Base-by-base conservation (phyloP, 2,888 invertebrate genomes). In the Aphidius colemani region DNA sequence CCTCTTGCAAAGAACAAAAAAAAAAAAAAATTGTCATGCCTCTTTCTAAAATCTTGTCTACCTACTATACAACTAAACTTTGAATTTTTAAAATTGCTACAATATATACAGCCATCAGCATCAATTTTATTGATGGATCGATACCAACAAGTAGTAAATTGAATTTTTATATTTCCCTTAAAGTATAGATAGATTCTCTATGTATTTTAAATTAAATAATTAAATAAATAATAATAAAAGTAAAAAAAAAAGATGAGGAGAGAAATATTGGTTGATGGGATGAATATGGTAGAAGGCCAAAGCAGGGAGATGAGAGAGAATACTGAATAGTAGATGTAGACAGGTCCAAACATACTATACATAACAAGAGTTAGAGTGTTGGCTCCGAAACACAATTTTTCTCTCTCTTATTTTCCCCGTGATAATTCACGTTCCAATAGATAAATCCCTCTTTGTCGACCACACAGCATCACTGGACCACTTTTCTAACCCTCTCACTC, bases 361-460 rank as follows among this genome's bases (percentile, higher is more conserved):
- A 30, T 30, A 74, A 73, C 74, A 71, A 68, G 68, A 66, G 70
- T 70, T 71, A 18, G 7, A 44, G 55, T 41, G 11, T 69, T 69
- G 66, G 59, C 70, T 59, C 64, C 39, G 2, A 30, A 30, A 30
- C 5, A 30, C 58, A 18, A 50, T 53, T 43, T 49, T 61, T 59
- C 61, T 58, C 30, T 58, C 53, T 18, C 30, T 39, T 13, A 53
- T 43, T 64, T 61, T 67, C 67, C 66, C 68, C 68, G 69, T 69
- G 70, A 68, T 71, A 69, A 67, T 71, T 69, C 69, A 68, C 68
- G 76, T 77, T 77, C 75, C 78, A 74, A 79, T 77, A 76, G 75
- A 79, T 78, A 76, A 76, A 76, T 75, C 71, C 30, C 75, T 79
- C 79, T 75, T 74, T 75, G 75, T 78, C 77, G 76, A 72, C 74